Evolutionary conservation across 2,797 vertebrate species (phyloP).

Genomic region (Scyliorhinus canicula): DNA sequence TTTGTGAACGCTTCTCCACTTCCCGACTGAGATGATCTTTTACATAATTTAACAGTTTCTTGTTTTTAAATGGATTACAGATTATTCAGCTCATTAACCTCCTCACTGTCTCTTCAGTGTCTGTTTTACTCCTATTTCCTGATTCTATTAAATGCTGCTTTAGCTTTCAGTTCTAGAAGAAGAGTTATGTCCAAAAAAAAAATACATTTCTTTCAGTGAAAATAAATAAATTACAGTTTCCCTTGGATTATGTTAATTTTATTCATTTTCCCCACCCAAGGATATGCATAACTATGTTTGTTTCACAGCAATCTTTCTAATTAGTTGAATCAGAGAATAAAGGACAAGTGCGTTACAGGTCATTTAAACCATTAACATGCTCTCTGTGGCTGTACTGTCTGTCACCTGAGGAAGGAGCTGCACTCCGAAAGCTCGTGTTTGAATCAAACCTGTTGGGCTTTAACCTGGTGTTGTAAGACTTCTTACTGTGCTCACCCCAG

Average conservation of each 20-base stretch:
- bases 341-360: neutral
- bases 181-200: neutral
- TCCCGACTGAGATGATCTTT: neutral
- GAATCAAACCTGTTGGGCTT: no score
- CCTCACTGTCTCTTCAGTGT: neutral
- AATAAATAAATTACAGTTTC: neutral
- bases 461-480: no score
- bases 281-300: neutral
- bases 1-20: neutral
- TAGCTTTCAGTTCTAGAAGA: neutral
- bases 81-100: neutral
- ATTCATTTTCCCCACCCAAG: neutral
- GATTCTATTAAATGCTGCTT: neutral
- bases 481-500: no score
- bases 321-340: neutral
- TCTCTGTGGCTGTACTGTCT: neutral
- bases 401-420: no score
- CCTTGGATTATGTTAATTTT: neutral
- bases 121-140: neutral
- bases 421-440: no score
- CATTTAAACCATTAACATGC: neutral
- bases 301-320: neutral
- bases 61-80: neutral
- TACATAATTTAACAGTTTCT: neutral
- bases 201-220: neutral